Conservation (phyloP, 2,797 vertebrate species). For the Pelochelys cantorii region DNA sequence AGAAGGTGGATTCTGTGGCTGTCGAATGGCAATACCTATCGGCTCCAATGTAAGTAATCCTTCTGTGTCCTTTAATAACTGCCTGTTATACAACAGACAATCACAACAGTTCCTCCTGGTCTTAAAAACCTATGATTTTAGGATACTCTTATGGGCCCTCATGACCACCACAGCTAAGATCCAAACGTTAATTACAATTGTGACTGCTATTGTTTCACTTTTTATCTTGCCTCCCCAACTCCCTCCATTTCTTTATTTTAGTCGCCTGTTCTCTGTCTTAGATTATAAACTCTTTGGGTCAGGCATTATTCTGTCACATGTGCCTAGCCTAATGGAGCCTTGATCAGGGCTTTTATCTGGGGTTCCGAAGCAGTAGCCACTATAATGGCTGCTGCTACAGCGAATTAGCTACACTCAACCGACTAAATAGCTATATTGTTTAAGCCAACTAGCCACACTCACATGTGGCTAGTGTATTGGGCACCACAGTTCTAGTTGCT, state of each 20-base stretch:
- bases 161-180: not conserved
- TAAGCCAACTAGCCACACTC: too few relatives aligned
- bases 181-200: not conserved
- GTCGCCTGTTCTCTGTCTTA: not conserved
- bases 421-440: too few relatives aligned
- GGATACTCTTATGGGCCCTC: not conserved
- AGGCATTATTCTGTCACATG: not conserved
- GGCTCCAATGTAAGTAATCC: not conserved
- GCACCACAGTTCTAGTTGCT: not conserved
- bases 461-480: not conserved
- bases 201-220: not conserved
- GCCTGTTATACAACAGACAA: not conserved
- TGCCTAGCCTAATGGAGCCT: not conserved
- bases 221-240: not conserved
- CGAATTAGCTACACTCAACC: too few relatives aligned
- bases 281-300: not conserved
- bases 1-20: not conserved
- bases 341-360: too few relatives aligned
- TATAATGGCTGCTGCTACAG: too few relatives aligned
- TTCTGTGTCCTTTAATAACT: not conserved
- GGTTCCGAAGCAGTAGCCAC: too few relatives aligned
- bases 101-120: not conserved
- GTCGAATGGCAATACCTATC: not conserved
- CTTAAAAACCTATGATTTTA: not conserved
- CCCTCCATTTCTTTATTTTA: not conserved